Evolutionary conservation across 1,140 invertebrate genomes (phyloP).

Genomic region (Psilanteris sp.): DNA sequence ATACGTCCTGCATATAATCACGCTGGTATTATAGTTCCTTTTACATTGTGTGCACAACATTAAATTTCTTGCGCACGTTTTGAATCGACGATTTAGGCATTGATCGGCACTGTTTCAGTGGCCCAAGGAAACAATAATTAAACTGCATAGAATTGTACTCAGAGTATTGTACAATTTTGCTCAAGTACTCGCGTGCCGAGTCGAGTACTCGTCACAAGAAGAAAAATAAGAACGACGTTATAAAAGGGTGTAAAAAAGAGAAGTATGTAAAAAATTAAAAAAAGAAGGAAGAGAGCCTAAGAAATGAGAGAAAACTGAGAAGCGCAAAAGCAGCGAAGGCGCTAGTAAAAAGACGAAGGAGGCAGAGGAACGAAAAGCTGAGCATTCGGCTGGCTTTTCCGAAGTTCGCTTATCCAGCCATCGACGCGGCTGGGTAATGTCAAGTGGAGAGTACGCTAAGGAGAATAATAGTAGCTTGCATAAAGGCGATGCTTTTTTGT

Average conservation of each 20-base stretch:
- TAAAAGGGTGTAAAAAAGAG: constrained; percentile 16
- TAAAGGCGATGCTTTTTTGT: constrained; percentile 52
- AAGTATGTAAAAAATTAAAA: constrained; percentile 3
- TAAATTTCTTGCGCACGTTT: constrained; percentile 1
- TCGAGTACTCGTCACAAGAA: constrained; percentile 54
- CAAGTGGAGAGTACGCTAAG: constrained; percentile 49
- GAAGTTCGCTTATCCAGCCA: constrained; percentile 48
- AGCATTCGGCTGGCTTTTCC: constrained; percentile 30
- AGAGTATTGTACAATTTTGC: constrained; percentile 36
- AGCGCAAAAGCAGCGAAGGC: constrained; percentile 9
- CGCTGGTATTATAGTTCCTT: constrained; percentile 1
- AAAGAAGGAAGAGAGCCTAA: neutral
- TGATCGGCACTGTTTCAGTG: constrained; percentile 15
- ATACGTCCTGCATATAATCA: neutral
- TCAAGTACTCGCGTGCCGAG: constrained; percentile 50
- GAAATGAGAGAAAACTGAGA: constrained; percentile 2
- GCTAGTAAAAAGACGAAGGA: constrained; percentile 21
- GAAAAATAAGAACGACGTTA: constrained; percentile 38
- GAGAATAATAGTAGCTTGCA: constrained; percentile 54
- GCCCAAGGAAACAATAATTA: constrained; percentile 50
- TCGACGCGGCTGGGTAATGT: constrained; percentile 47
- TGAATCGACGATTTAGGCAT: constrained; percentile 1
- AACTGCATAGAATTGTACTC: constrained; percentile 15
- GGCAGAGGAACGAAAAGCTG: constrained; percentile 10
- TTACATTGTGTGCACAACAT: constrained; percentile 5